Conservation (phyloP, 2,113 vertebrate genomes). For the Pituophis catenifer region DNA sequence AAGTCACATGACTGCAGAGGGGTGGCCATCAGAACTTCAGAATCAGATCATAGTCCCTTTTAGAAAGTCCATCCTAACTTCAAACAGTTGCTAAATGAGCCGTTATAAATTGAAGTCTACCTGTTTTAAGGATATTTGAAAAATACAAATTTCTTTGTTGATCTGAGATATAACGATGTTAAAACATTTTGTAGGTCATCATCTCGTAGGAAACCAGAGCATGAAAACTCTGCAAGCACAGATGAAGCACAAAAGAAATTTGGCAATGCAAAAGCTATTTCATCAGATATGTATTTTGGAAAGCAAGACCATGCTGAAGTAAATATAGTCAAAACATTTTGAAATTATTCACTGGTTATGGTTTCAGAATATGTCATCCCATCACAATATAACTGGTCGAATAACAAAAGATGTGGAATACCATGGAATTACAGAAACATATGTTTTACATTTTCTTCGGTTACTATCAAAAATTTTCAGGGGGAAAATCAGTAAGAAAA, state of each 20-base stretch:
- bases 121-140: not conserved
- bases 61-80: not conserved
- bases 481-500: not conserved
- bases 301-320: constrained; percentile 87
- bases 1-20: not conserved
- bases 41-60: not conserved
- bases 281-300: constrained; percentile 96
- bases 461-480: not conserved
- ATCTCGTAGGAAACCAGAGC: constrained; percentile 80
- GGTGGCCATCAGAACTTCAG: not conserved
- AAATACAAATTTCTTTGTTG: not conserved
- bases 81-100: not conserved
- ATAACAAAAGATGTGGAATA: not conserved
- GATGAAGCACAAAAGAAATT: constrained; percentile 92
- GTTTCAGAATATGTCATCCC: not conserved
- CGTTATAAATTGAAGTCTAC: not conserved
- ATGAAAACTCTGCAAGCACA: constrained; percentile 43
- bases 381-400: not conserved
- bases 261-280: constrained; percentile 88
- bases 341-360: not conserved
- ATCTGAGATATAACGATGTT: not conserved
- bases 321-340: constrained; percentile 26
- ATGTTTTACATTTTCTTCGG: too few relatives aligned
- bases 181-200: constrained; percentile 66
- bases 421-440: not conserved